Conservation (phyloP, 2,888 invertebrate genomes). For the Arctia plantaginis region DNA sequence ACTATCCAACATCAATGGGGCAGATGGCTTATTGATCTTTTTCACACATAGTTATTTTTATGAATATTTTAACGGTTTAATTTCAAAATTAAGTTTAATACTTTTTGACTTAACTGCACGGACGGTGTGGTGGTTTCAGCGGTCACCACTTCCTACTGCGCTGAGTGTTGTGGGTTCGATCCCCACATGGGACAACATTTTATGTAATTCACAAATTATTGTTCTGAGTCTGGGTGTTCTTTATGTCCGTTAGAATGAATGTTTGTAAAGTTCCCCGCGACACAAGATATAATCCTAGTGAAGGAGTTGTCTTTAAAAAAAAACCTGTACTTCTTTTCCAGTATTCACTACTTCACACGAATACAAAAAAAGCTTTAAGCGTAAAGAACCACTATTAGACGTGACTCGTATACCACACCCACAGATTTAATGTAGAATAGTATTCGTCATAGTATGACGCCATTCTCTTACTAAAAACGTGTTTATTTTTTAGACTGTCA, state of each 20-base stretch:
- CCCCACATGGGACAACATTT: too few relatives aligned
- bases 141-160: too few relatives aligned
- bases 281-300: too few relatives aligned
- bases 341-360: not conserved
- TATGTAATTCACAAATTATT: too few relatives aligned
- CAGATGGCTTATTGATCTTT: not conserved
- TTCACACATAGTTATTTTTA: not conserved
- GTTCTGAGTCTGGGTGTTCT: too few relatives aligned
- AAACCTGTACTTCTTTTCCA: conserved; percentile 4
- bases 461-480: conserved; percentile 1
- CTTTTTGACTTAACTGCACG: too few relatives aligned
- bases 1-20: not conserved
- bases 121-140: too few relatives aligned
- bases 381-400: conserved; percentile 30
- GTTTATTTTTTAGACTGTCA: not conserved
- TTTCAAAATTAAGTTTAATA: too few relatives aligned
- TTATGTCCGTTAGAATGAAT: too few relatives aligned
- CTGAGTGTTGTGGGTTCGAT: too few relatives aligned
- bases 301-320: not conserved
- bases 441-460: conserved; percentile 29
- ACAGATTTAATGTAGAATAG: conserved; percentile 9
- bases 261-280: too few relatives aligned
- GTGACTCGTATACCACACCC: conserved; percentile 25
- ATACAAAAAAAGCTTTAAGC: conserved; percentile 14
- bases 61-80: not conserved